Evolutionary conservation across 2,113 vertebrate species (phyloP).

Genomic region (Corythornis cristatus): DNA sequence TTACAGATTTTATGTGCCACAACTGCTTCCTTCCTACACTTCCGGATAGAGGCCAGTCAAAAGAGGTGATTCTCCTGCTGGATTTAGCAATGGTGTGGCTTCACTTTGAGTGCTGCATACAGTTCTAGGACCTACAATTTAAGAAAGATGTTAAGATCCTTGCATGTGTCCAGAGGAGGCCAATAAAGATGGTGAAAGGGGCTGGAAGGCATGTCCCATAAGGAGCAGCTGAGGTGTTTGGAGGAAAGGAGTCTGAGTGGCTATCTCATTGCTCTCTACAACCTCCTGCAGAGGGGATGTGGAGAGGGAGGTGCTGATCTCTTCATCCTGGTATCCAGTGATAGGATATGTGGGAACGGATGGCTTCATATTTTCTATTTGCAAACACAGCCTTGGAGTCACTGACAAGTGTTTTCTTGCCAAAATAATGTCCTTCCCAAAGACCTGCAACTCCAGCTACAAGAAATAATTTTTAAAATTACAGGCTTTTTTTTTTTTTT

Average conservation of each 20-base stretch:
- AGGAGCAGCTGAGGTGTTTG: neutral
- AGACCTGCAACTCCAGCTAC: neutral
- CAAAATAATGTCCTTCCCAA: neutral
- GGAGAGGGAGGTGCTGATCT: neutral
- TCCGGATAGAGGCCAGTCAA: neutral
- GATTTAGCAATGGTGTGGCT: accelerated
- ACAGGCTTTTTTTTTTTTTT: neutral
- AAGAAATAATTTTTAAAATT: neutral
- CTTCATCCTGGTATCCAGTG: neutral
- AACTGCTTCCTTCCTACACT: neutral
- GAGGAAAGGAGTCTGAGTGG: neutral
- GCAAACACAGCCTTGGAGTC: neutral
- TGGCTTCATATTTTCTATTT: neutral
- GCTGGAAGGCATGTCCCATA: neutral
- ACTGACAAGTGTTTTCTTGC: neutral
- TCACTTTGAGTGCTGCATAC: neutral
- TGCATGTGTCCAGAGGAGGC: accelerated
- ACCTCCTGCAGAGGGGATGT: neutral
- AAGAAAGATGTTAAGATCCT: no score
- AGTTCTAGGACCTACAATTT: neutral
- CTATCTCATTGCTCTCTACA: neutral
- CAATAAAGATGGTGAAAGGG: neutral
- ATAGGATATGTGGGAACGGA: neutral
- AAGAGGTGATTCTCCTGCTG: neutral
- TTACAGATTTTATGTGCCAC: neutral